phyloP scores from a whole-genome alignment of 2,113 vertebrate species.

The Colossoma macropomum region DNA sequence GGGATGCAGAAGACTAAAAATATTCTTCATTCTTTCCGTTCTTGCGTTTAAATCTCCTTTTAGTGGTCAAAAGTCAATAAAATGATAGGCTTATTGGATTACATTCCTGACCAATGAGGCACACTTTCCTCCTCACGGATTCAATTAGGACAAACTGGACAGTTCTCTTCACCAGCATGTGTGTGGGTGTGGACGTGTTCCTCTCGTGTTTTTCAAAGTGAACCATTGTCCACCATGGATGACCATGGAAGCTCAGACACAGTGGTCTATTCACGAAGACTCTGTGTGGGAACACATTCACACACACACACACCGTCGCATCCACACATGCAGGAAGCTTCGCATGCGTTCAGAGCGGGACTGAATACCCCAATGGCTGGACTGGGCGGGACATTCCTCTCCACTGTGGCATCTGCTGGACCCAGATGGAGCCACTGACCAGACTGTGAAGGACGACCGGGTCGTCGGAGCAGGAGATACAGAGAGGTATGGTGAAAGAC shows the following conservation, averaged over 20 bases:
- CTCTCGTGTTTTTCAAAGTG: slow-evolving; percentile 46
- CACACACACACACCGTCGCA: slow-evolving; percentile 19
- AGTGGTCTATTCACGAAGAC: slow-evolving; percentile 49
- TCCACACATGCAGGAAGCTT: slow-evolving; percentile 32
- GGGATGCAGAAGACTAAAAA: too few relatives aligned
- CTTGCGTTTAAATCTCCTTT: background rate
- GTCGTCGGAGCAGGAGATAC: background rate
- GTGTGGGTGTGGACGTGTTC: slow-evolving; percentile 7
- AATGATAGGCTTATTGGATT: slow-evolving; percentile 10
- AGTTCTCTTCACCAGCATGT: slow-evolving; percentile 8
- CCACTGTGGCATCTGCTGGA: background rate
- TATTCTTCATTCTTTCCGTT: background rate
- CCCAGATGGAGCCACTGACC: background rate
- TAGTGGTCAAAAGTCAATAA: background rate
- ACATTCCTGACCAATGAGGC: slow-evolving; percentile 19
- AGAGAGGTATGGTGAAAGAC: slow-evolving; percentile 24
- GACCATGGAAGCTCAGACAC: slow-evolving; percentile 11
- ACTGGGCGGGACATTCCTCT: background rate
- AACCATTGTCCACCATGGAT: slow-evolving; percentile 47
- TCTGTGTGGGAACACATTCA: slow-evolving; percentile 31
- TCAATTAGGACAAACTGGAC: slow-evolving; percentile 20
- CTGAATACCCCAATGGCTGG: background rate
- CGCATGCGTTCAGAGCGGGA: background rate
- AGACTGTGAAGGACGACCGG: background rate
- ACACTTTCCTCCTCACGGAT: slow-evolving; percentile 11